phyloP scores from a whole-genome alignment of 2,888 invertebrate species.

The Artemia sp. region DNA sequence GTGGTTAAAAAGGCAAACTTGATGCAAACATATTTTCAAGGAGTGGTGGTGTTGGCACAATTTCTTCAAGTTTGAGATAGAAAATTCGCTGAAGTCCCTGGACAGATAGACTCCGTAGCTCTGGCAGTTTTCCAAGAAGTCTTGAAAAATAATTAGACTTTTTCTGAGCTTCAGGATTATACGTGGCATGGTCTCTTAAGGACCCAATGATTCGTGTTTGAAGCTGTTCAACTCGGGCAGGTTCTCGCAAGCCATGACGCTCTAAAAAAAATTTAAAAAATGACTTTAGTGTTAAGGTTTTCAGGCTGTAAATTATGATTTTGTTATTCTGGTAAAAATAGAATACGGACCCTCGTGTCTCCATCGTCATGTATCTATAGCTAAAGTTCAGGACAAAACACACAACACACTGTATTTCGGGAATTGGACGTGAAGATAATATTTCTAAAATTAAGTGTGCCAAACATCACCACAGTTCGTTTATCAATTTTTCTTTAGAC shows the following conservation, averaged over 20 bases:
- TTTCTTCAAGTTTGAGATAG: slow-evolving; percentile 77
- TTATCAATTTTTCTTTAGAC: no score
- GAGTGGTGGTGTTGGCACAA: slow-evolving; percentile 75
- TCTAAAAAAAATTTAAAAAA: slow-evolving; percentile 41
- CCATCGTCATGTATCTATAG: no score
- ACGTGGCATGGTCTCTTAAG: slow-evolving; percentile 85
- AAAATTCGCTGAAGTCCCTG: slow-evolving; percentile 87
- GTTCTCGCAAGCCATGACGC: slow-evolving; percentile 78
- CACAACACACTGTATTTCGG: no score
- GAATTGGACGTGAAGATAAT: no score
- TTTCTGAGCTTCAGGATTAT: slow-evolving; percentile 67
- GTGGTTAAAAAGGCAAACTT: slow-evolving; percentile 66
- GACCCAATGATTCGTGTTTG: slow-evolving; percentile 94
- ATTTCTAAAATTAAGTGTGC: no score
- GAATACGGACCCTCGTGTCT: no score
- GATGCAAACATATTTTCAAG: slow-evolving; percentile 91
- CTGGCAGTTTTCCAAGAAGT: slow-evolving; percentile 76
- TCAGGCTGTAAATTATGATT: no score
- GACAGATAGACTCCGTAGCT: slow-evolving; percentile 74
- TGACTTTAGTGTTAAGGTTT: no score
- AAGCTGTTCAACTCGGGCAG: slow-evolving; percentile 76
- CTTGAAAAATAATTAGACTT: slow-evolving; percentile 87
- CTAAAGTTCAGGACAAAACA: no score
- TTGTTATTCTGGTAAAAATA: no score
- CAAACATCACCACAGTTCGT: no score